Evolutionary conservation across 2,888 invertebrate species (phyloP).

Genomic region (Exephanes ischioxanthus): DNA sequence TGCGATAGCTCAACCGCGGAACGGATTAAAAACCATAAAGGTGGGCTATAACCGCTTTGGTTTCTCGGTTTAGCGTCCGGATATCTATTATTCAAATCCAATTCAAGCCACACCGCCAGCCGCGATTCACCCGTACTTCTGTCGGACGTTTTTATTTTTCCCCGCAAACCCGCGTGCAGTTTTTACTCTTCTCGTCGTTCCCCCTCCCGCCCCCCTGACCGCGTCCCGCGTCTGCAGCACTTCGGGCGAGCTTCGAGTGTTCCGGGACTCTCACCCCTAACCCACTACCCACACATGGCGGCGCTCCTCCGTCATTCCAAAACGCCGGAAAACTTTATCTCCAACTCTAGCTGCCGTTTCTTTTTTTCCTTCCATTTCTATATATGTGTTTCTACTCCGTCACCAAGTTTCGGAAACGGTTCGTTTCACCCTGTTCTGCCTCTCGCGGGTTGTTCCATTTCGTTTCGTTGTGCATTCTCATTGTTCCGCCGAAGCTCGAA

Average conservation of each 20-base stretch:
- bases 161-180: slow-evolving; percentile 29
- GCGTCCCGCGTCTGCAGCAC: slow-evolving; percentile 29
- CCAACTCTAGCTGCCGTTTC: background rate
- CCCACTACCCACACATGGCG: slow-evolving; percentile 43
- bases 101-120: slow-evolving; percentile 76
- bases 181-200: slow-evolving; percentile 10
- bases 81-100: slow-evolving; percentile 82
- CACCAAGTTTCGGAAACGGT: slow-evolving; percentile 28
- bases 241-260: slow-evolving; percentile 18
- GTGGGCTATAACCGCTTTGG: slow-evolving; percentile 72
- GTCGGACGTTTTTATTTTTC: slow-evolving; percentile 47
- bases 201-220: slow-evolving; percentile 31
- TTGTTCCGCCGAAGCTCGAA: background rate
- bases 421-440: slow-evolving; percentile 31
- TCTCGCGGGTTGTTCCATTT: slow-evolving; percentile 24
- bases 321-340: slow-evolving; percentile 27
- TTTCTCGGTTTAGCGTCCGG: slow-evolving; percentile 74
- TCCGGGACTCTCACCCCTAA: slow-evolving; percentile 35
- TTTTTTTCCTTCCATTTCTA: background rate
- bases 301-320: slow-evolving; percentile 2
- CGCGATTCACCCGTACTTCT: slow-evolving; percentile 54
- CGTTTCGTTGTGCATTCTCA: slow-evolving; percentile 9
- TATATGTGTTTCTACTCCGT: slow-evolving; percentile 11
- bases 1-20: slow-evolving; percentile 77
- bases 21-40: slow-evolving; percentile 81